These are phyloP conservation scores for Labia minor DNA, from an alignment of 2,888 invertebrate genomes.

Conservation along the genomic window DNA sequence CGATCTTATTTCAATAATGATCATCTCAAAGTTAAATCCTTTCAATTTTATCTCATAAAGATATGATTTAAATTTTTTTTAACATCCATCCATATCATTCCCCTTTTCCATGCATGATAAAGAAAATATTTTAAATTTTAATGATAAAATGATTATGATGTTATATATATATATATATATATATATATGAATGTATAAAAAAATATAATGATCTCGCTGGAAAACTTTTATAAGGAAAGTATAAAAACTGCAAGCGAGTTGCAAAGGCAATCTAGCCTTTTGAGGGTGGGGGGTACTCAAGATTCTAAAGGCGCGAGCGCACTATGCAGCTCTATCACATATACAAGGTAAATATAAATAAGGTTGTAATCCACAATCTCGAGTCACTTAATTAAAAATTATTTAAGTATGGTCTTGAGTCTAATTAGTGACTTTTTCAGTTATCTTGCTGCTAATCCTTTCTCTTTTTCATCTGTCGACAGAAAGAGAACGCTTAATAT, in stretches of 20 bases:
- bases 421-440: conserved; percentile 42
- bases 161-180: too few species aligned
- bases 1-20: too few species aligned
- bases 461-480: conserved; percentile 14
- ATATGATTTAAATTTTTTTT: neutral
- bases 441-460: conserved; percentile 20
- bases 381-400: conserved; percentile 52
- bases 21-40: too few species aligned
- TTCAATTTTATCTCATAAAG: neutral
- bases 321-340: neutral
- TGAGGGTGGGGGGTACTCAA: neutral
- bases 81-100: neutral
- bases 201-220: neutral
- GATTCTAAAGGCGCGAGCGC: neutral
- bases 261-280: neutral
- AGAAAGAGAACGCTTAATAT: too few species aligned
- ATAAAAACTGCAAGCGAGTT: conserved; percentile 13
- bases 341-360: neutral
- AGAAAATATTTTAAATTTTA: conserved; percentile 13
- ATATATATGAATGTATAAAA: too few species aligned
- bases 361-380: conserved; percentile 14
- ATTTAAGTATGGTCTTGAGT: conserved; percentile 55
- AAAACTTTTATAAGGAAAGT: neutral
- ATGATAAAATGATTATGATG: neutral
- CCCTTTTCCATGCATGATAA: neutral